Conservation (phyloP, 2,113 vertebrate genomes). For the Glaucomys volans region DNA sequence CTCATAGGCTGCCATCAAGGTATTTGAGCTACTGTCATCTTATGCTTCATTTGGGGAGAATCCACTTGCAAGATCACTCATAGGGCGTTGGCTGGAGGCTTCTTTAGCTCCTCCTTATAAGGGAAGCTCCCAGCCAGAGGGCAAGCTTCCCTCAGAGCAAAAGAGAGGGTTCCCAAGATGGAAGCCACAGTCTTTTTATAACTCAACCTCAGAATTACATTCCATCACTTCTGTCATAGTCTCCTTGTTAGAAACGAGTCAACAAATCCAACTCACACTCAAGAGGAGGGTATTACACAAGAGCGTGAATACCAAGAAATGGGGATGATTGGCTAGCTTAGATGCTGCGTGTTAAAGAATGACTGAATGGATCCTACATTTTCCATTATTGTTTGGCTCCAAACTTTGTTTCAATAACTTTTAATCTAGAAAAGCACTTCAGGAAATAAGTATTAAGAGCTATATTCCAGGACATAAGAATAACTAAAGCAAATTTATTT, state of each 20-base stretch:
- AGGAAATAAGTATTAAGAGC: background rate
- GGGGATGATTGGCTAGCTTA: background rate
- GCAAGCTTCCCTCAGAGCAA: background rate
- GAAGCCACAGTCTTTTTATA: conserved; percentile 8
- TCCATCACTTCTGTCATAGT: background rate
- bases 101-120: background rate
- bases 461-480: background rate
- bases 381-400: background rate
- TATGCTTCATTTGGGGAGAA: background rate
- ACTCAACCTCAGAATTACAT: background rate
- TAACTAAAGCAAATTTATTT: conserved; percentile 1
- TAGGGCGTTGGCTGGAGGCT: background rate
- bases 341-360: background rate
- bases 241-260: background rate
- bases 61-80: background rate
- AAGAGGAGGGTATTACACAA: background rate
- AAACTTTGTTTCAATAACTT: background rate
- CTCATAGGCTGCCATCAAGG: background rate
- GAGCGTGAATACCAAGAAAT: background rate
- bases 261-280: background rate
- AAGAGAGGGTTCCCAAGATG: background rate
- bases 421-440: background rate
- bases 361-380: background rate
- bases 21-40: background rate
- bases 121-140: background rate